phyloP scores from a whole-genome alignment of 2,113 vertebrate genomes.

The Ginglymostoma cirratum region DNA sequence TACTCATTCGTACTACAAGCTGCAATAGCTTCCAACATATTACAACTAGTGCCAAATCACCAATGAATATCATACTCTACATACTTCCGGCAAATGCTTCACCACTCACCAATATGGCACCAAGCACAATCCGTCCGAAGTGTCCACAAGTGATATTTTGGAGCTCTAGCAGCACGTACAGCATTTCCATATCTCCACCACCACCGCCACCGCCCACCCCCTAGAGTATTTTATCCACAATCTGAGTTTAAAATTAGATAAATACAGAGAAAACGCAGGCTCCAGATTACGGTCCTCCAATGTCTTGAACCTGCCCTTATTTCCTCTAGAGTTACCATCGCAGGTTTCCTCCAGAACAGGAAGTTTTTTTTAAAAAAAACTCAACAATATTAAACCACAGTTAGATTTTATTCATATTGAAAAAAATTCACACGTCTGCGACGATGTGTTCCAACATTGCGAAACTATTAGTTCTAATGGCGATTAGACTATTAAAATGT shows the following conservation, averaged over 20 bases:
- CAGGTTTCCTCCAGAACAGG: neutral
- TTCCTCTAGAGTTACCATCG: neutral
- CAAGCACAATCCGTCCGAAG: neutral
- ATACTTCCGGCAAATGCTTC: neutral
- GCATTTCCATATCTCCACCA: no score
- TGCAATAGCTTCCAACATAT: neutral
- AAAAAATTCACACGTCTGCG: neutral
- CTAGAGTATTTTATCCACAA: neutral
- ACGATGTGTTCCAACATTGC: neutral
- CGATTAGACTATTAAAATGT: neutral
- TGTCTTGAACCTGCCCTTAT: neutral
- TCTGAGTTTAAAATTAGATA: neutral
- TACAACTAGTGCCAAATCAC: neutral
- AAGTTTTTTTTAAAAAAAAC: neutral
- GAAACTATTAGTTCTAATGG: neutral
- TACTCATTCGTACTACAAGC: neutral
- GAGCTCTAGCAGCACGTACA: neutral
- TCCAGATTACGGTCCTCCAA: neutral
- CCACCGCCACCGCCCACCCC: no score
- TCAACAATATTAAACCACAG: neutral
- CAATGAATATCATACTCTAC: neutral
- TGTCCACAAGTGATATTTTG: neutral
- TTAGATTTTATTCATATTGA: neutral
- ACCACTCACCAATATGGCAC: neutral
- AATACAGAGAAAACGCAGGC: neutral